These are phyloP conservation scores for Etheostoma cragini DNA, from an alignment of 2,113 vertebrate species.

Conservation along the genomic window DNA sequence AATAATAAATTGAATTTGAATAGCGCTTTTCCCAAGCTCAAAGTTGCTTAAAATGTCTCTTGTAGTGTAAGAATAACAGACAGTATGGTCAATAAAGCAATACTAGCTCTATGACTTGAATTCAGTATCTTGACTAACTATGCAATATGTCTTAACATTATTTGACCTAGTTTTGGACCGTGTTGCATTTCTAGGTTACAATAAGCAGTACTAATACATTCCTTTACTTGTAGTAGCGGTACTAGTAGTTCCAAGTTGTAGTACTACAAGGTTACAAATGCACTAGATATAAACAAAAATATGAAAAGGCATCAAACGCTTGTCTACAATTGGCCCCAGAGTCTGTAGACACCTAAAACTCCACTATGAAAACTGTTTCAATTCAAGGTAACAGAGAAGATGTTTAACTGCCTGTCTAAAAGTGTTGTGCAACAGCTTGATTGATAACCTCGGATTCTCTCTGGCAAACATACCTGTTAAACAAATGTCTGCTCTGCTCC, in stretches of 20 bases:
- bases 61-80: background rate
- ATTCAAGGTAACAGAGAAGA: background rate
- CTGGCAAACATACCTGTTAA: constrained; percentile 50
- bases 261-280: background rate
- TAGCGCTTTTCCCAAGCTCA: no score
- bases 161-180: background rate
- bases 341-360: background rate
- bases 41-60: no score
- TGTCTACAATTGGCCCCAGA: background rate
- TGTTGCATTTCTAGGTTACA: background rate
- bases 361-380: background rate
- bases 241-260: background rate
- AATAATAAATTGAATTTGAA: no score
- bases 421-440: background rate
- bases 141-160: background rate
- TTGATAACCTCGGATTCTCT: constrained; percentile 41
- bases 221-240: background rate
- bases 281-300: background rate
- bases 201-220: background rate
- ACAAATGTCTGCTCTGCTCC: constrained; percentile 45
- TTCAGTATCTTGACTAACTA: background rate
- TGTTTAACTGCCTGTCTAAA: constrained; percentile 16
- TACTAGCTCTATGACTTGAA: no score
- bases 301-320: background rate
- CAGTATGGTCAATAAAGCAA: background rate